Conservation (phyloP, 2,888 invertebrate genomes). For the Chalcosyrphus nemorum region DNA sequence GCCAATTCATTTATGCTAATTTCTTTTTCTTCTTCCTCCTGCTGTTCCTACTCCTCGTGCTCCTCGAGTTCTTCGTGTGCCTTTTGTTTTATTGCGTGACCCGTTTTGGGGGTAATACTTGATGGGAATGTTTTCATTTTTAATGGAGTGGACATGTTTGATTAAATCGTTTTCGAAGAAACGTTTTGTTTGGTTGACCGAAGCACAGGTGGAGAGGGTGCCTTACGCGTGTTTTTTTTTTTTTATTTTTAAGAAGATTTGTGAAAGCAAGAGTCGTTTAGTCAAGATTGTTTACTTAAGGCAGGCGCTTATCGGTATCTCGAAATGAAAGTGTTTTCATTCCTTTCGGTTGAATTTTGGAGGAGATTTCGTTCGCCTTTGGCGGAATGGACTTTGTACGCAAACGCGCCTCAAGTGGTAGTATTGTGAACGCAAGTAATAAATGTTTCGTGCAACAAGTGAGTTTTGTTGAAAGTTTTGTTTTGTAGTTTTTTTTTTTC, state of each 20-base stretch:
- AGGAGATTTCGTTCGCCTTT: conserved; percentile 13
- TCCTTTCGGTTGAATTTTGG: not conserved
- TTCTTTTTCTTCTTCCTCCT: not conserved
- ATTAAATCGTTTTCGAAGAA: conserved; percentile 22
- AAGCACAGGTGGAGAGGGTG: conserved; percentile 23
- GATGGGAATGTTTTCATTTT: conserved; percentile 13
- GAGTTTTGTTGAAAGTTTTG: conserved; percentile 42
- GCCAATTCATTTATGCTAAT: conserved; percentile 21
- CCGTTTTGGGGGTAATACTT: conserved; percentile 9
- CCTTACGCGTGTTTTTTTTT: not conserved
- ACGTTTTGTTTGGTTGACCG: not conserved
- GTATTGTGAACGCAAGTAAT: not conserved
- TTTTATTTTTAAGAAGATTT: conserved; percentile 20
- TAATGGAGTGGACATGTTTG: conserved; percentile 31
- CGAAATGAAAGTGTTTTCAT: conserved; percentile 56
- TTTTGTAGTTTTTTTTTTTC: too few species aligned
- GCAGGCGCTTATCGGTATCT: conserved; percentile 44
- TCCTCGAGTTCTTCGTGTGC: not conserved
- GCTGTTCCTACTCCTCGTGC: too few species aligned
- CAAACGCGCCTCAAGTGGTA: conserved; percentile 15
- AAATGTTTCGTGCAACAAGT: conserved; percentile 37
- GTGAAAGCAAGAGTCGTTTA: conserved; percentile 50
- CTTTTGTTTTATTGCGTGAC: not conserved
- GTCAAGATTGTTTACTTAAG: conserved; percentile 25
- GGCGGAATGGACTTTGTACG: conserved; percentile 18